Base-by-base conservation (phyloP, 2,888 invertebrate species). In the Drosophila ochracea region DNA sequence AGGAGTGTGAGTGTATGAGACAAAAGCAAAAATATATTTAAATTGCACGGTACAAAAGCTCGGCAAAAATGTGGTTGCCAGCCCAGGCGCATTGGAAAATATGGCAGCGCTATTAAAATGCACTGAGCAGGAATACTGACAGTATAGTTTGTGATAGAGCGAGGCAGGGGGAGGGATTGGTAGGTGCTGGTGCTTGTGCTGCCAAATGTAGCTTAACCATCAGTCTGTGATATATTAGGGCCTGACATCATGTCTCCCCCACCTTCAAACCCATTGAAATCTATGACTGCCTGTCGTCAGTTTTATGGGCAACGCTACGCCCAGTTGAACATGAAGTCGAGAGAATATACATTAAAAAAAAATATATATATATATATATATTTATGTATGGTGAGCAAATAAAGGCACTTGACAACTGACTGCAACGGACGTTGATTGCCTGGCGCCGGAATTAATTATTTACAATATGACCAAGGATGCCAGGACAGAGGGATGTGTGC, bases 361-460 rank as follows among this genome's bases (percentile, higher is more conserved):
- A 9, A 25, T 1, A 25, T 25, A 25, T 25, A 25, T 9, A 31
- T 31, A 31, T 37, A 7, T 16, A 21, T 25, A 4, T 25, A 21
- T 13, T 1, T 47, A 13, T 47, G 9, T 4, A 9, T 16, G 9
- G 35, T 30, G 37, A 59, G 57, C 61, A 77, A 88, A 80, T 83
- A 73, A 76, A 82, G 73, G 74, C 70, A 76, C 78, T 85, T 85
- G 84, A 85, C 86, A 88, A 85, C 81, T 85, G 78, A 88, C 78
- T 83, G 78, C 76, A 81, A 74, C 65, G 84, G 82, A 79, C 76
- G 78, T 81, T 89, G 84, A 86, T 89, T 83, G 89, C 78, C 74
- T 60, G 73, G 70, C 68, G 89, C 62, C 76, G 58, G 71, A 68
- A 83, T 89, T 86, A 89, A 89, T 86, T 89, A 89, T 89, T 89